Evolutionary conservation across 1,140 invertebrate species (phyloP), one percentile per base, ranked within the genome.

Genomic region (Drosophila sproati): DNA sequence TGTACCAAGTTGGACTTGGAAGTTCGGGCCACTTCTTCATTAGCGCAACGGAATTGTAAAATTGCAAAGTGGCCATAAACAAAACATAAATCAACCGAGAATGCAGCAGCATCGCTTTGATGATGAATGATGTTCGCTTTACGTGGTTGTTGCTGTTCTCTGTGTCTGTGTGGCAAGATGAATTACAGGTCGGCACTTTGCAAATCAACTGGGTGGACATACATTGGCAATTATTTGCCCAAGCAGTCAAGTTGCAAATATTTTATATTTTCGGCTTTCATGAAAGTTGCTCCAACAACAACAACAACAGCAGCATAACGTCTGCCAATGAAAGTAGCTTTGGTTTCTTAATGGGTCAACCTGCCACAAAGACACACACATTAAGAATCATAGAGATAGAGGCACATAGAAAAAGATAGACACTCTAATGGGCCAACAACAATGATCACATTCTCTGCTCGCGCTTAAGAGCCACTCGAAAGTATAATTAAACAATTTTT

Each of bases 401-500:
- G 28, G 8, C 12, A 8, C 20, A 10, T n/a, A 34, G 69, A 37
- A 28, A 47, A 10, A 43, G 67, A 10, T 69, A n/a, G 59, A 68
- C 82, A 45, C 70, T 85, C 82, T 71, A 78, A 78, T 71, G 67
- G 73, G 73, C 78, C 73, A 70, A 74, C 73, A 75, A 75, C 72
- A 74, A 64, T 71, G 56, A 71, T 72, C 72, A 72, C 70, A 77
- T 63, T 73, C 74, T 69, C 69, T 82, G 70, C 78, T 76, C 78
- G 78, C 81, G 82, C 82, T 74, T 69, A 68, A 82, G 81, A 78
- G 80, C 80, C 80, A 60, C 82, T 86, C 77, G 76, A 88, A 87
- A 87, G 83, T 73, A 77, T 87, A 87, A 87, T 88, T 87, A 88
- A 87, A 87, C 83, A 88, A 83, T 89, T 87, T 87, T 87, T 87